phyloP scores from a whole-genome alignment of 2,113 vertebrate genomes.

The Hemiprocne comata region DNA sequence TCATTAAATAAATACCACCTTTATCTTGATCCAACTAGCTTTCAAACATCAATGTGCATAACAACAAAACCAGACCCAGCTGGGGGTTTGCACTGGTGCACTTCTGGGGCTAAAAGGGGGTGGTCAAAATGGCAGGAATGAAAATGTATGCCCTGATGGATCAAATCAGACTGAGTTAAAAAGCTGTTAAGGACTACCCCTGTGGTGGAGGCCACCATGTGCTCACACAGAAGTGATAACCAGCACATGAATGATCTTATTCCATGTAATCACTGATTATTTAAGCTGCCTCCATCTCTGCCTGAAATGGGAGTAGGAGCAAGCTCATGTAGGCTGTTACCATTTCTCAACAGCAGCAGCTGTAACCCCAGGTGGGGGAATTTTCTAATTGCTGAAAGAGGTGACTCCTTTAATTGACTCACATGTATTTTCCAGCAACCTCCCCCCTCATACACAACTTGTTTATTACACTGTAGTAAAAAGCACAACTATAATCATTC shows the following conservation, averaged over 20 bases:
- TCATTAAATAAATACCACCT: background rate
- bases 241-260: background rate
- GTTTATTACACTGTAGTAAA: background rate
- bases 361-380: background rate
- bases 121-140: background rate
- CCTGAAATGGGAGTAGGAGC: background rate
- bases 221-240: background rate
- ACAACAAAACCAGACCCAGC: background rate
- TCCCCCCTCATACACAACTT: background rate
- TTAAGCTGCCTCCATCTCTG: background rate
- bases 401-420: background rate
- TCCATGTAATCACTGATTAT: background rate
- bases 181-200: background rate
- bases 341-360: background rate
- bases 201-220: background rate
- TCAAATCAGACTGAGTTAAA: background rate
- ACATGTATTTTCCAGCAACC: background rate
- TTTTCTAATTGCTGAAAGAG: background rate
- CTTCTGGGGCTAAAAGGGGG: background rate
- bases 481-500: background rate
- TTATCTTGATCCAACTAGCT: background rate
- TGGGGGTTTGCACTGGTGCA: background rate
- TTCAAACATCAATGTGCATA: background rate
- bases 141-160: background rate
- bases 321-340: background rate